Conservation (phyloP, 1,140 invertebrate species). For the Araneus ventricosus region DNA sequence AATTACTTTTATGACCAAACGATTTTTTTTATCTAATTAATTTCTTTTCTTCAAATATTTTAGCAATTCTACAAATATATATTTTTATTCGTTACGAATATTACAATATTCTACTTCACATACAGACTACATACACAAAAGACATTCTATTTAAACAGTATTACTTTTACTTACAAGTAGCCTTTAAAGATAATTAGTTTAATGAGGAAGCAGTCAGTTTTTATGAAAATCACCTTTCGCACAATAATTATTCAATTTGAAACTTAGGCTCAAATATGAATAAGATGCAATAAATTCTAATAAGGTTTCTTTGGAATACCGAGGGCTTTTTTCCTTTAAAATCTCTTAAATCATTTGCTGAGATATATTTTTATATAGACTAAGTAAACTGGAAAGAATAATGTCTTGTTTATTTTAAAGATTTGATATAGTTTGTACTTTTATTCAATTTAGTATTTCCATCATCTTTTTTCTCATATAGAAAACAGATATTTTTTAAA, state of each 20-base stretch:
- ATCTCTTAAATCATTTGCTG: no score
- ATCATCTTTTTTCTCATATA: neutral
- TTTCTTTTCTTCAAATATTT: no score
- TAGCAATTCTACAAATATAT: no score
- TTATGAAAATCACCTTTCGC: neutral
- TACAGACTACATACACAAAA: no score
- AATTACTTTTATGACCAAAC: no score
- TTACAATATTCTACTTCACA: no score
- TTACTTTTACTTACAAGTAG: constrained; percentile 63
- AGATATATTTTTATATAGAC: neutral
- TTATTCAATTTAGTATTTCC: neutral
- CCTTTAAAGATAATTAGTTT: constrained; percentile 58
- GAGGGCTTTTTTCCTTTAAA: neutral
- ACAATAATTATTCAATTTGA: neutral
- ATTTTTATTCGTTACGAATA: no score
- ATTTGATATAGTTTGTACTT: neutral
- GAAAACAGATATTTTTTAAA: neutral
- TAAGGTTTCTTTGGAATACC: neutral
- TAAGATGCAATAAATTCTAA: neutral
- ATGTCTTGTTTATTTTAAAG: neutral
- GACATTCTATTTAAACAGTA: no score
- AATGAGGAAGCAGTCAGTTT: constrained; percentile 49
- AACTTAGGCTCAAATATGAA: neutral
- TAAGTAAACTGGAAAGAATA: neutral
- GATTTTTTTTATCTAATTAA: no score